Evolutionary conservation across 2,888 invertebrate species (phyloP).

Genomic region (Liopterus haemorrhoidalis): DNA sequence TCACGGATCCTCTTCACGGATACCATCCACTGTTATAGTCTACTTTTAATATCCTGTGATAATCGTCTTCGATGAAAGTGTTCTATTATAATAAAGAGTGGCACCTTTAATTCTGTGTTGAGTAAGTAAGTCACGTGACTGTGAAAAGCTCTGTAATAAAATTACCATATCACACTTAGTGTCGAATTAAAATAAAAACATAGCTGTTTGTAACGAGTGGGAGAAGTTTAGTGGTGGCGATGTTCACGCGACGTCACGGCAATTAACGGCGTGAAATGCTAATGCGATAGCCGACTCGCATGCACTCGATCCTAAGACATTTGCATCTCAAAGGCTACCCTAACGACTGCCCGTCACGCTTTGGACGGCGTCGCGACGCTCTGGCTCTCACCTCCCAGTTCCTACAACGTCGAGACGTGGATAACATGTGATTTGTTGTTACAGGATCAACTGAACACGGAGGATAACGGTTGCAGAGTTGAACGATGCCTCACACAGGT

Average conservation of each 20-base stretch:
- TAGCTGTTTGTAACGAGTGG: not conserved
- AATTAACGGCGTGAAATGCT: slow-evolving; percentile 23
- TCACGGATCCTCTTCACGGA: no score
- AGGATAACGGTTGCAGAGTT: not conserved
- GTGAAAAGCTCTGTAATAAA: no score
- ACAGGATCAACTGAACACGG: not conserved
- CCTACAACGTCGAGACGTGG: not conserved
- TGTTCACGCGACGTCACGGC: slow-evolving; percentile 18
- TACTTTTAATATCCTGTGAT: no score
- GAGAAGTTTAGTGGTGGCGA: slow-evolving; percentile 3
- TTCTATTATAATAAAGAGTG: no score
- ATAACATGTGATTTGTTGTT: slow-evolving; percentile 2
- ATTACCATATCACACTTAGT: not conserved
- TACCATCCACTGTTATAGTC: no score
- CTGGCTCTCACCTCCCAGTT: not conserved
- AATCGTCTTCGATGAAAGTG: no score
- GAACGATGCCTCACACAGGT: slow-evolving; percentile 18
- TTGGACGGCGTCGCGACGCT: slow-evolving; percentile 19
- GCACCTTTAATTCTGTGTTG: no score
- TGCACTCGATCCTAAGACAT: slow-evolving; percentile 25
- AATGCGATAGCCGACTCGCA: slow-evolving; percentile 18
- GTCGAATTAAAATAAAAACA: not conserved
- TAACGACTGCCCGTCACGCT: slow-evolving; percentile 39
- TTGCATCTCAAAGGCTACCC: slow-evolving; percentile 37
- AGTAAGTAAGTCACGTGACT: no score